These are phyloP conservation scores for Cynaeus angustus DNA, from an alignment of 2,888 invertebrate genomes.

Conservation along the genomic window DNA sequence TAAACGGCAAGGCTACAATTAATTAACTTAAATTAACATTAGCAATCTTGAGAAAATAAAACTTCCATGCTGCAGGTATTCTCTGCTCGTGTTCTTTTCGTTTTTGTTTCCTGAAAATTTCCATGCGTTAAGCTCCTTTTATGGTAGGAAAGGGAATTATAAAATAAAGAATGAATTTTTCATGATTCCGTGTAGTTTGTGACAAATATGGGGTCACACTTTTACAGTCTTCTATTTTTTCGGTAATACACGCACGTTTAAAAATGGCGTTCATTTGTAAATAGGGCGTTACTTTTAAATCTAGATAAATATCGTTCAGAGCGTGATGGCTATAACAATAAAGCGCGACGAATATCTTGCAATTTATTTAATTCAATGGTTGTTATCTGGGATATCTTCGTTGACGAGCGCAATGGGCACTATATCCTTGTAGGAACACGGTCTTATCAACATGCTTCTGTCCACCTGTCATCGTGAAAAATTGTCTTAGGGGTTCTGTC, in stretches of 20 bases:
- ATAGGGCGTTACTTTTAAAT: slow-evolving; percentile 28
- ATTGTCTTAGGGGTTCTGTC: slow-evolving; percentile 42
- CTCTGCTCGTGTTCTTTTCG: not conserved
- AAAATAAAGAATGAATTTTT: not conserved
- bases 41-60: slow-evolving; percentile 7
- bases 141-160: not conserved
- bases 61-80: not conserved
- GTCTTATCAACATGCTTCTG: slow-evolving; percentile 49
- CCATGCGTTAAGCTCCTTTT: not conserved
- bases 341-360: slow-evolving; percentile 35
- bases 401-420: slow-evolving; percentile 50
- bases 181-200: no score
- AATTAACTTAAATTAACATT: slow-evolving; percentile 16
- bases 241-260: slow-evolving; percentile 15
- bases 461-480: slow-evolving; percentile 50
- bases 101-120: not conserved
- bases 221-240: not conserved
- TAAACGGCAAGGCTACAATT: slow-evolving; percentile 3
- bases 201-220: no score
- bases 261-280: slow-evolving; percentile 29
- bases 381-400: slow-evolving; percentile 46
- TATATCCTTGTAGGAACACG: slow-evolving; percentile 51
- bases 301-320: slow-evolving; percentile 39
- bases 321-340: slow-evolving; percentile 38
- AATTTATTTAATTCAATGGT: slow-evolving; percentile 45